Base-by-base conservation (phyloP, 2,113 vertebrate genomes). In the Anguilla rostrata region DNA sequence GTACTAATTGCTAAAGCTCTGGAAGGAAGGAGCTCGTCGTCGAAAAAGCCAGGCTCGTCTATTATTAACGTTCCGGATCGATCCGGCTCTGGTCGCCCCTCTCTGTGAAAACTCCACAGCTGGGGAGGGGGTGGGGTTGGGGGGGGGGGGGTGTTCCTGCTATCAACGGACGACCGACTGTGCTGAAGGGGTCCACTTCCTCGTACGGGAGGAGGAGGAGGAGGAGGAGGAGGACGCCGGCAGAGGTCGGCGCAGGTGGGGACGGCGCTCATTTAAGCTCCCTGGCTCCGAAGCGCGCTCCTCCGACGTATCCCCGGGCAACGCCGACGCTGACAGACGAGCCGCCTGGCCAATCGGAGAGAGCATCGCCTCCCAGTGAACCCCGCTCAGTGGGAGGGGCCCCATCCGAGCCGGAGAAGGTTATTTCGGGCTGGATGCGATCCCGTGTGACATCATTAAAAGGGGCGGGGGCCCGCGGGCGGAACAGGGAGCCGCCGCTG, bases 11-110 rank as follows among this genome's bases (percentile, higher is more conserved):
- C 83, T 80, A 78, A 78, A 81, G 87, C 80, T 41, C 56, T 71
- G 78, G 87, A 34, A 43, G 18, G 87, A 56, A 79, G 91, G 53
- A 14, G 41, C 78, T 84, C 53, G 66, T 16, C 83, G 49, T 53
- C 7, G 81, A 87, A 87, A 87, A 84, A 84, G 81, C 71, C 43
- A 86, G 26, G 57, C 86, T 81, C 56, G 81, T 87, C 83, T 89
- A 88, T 89, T 84, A 95, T 94, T 94, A 89, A 94, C 88, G 86
- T 91, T 41, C 15, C 41, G 57, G 88, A 92, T 90, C 88, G 88
- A 94, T 91, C 90, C 91, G 83, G 84, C 43, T 84, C 78, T 87
- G 57, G 86, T 87, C 86, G 56, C 80, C 56, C 83, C 80, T 83
- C 80, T 53, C 57, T 87, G 60, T 53, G 39, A 87, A 43, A 29